These are phyloP conservation scores for Ptiloglossa arizonensis DNA, from an alignment of 1,140 invertebrate species.

Conservation along the genomic window DNA sequence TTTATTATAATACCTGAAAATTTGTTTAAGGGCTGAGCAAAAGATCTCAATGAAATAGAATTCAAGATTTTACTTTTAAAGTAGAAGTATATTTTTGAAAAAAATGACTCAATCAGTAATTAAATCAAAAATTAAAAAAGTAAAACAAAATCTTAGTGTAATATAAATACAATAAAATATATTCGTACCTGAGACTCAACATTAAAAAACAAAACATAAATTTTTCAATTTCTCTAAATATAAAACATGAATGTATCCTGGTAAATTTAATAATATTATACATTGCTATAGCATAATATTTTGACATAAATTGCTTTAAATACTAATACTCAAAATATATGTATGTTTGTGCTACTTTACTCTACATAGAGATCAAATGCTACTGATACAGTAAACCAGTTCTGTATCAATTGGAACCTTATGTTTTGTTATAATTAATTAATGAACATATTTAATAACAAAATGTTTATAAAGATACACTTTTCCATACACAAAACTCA, in stretches of 20 bases:
- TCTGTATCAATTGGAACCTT: constrained; percentile 7
- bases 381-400: constrained; percentile 19
- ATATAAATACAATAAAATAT: background rate
- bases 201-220: background rate
- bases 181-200: constrained; percentile 19
- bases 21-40: background rate
- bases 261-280: constrained; percentile 15
- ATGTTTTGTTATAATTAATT: background rate
- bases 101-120: background rate
- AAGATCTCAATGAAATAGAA: background rate
- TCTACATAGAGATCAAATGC: constrained; percentile 21
- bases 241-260: constrained; percentile 6
- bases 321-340: constrained; percentile 45
- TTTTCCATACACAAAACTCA: constrained; percentile 21
- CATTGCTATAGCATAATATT: background rate
- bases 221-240: constrained; percentile 11
- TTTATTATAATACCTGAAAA: constrained; percentile 7
- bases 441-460: constrained; percentile 34
- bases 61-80: background rate
- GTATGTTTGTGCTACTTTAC: constrained; percentile 42
- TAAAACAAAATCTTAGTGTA: background rate
- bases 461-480: constrained; percentile 19
- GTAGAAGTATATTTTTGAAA: background rate
- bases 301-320: constrained; percentile 13
- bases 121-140: background rate